Evolutionary conservation across 2,797 vertebrate species (phyloP).

Genomic region (Oreochromis mossambicus): DNA sequence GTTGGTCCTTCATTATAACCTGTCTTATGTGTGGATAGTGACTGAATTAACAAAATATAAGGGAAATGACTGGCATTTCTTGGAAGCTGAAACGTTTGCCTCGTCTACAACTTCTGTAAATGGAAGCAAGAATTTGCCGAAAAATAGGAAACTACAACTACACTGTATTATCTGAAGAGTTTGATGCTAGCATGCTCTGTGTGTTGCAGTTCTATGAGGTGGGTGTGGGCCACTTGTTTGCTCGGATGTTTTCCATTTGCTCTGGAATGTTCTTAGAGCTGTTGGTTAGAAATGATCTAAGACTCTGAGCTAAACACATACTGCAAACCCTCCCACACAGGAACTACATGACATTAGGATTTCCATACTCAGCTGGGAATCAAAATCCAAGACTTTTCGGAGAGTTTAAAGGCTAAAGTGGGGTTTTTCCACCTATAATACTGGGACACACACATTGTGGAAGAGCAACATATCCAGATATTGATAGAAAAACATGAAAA

Average conservation of each 20-base stretch:
- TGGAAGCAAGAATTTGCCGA: not conserved
- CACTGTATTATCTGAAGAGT: not conserved
- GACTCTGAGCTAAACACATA: not conserved
- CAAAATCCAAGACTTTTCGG: not conserved
- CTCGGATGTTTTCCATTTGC: slow-evolving; percentile 70
- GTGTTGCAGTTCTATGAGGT: slow-evolving; percentile 32
- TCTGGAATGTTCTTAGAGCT: slow-evolving; percentile 64
- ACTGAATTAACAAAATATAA: not conserved
- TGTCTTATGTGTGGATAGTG: not conserved
- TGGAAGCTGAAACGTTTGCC: not conserved
- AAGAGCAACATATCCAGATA: not conserved
- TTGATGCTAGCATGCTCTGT: not conserved
- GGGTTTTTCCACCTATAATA: not conserved
- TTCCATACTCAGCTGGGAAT: not conserved
- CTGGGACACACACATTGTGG: not conserved
- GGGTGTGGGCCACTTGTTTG: slow-evolving; percentile 52
- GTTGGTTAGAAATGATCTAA: slow-evolving; percentile 24
- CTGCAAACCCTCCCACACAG: slow-evolving; percentile 22
- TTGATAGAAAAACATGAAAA: not conserved
- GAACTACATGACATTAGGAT: not conserved
- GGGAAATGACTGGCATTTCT: not conserved
- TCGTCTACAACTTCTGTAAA: rapidly evolving
- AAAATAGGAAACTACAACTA: not conserved
- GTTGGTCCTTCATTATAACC: not conserved
- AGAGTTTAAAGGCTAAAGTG: not conserved